Evolutionary conservation across 2,888 invertebrate genomes (phyloP).

Genomic region (Aphidius colemani): DNA sequence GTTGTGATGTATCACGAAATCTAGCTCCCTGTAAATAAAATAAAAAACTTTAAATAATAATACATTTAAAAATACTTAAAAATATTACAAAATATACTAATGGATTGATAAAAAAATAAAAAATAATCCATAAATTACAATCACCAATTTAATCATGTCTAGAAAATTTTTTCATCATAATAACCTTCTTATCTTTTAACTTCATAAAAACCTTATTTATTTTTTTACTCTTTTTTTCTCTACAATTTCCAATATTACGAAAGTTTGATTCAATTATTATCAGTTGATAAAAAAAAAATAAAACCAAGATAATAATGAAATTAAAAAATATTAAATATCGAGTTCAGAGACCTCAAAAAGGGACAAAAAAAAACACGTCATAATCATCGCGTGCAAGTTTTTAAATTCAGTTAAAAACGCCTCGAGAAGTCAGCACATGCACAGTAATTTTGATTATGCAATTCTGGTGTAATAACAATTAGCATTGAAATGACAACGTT

Average conservation of each 20-base stretch:
- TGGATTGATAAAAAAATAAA: neutral
- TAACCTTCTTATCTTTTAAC: neutral
- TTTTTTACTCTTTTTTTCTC: too few species aligned
- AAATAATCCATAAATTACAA: neutral
- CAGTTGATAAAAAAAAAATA: neutral
- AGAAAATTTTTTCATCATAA: too few species aligned
- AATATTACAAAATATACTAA: neutral
- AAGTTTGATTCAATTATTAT: too few species aligned
- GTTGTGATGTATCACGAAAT: conserved; percentile 76
- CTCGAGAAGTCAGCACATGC: conserved; percentile 29
- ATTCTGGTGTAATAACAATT: conserved; percentile 50
- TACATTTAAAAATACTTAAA: neutral
- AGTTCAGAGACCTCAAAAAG: conserved; percentile 9
- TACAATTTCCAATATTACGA: too few species aligned
- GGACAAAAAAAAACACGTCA: neutral
- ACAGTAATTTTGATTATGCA: conserved; percentile 52
- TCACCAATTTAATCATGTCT: conserved; percentile 2
- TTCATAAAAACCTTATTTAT: neutral
- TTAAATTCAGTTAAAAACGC: conserved; percentile 34
- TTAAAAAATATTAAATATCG: conserved; percentile 11
- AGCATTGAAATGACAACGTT: conserved; percentile 32
- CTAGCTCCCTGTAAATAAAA: conserved; percentile 63
- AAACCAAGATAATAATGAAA: conserved; percentile 17
- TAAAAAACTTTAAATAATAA: conserved; percentile 10
- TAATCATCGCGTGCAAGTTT: conserved; percentile 33